A percentile compares a stretch with the other conserved stretches of the same genome.
Conservation (phyloP, 2,797 vertebrate genomes). For the Poecilia velifera region DNA sequence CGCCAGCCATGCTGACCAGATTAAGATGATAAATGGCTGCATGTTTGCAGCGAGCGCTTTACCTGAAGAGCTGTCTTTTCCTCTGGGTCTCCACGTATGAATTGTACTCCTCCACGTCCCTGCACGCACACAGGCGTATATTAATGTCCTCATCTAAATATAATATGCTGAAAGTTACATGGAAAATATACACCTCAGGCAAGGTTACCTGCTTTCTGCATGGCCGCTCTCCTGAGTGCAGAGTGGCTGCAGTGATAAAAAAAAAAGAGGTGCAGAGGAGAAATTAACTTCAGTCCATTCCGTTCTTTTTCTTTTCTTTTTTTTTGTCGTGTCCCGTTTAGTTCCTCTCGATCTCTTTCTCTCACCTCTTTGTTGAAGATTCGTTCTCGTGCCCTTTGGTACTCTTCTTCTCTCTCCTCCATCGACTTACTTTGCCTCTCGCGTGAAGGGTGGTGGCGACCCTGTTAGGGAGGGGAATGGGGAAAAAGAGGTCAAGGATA, state of each 20-base stretch:
- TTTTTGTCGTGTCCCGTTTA: constrained; percentile 19
- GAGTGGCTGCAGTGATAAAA: constrained; percentile 84
- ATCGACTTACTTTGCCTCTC: constrained; percentile 95
- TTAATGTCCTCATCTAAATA: constrained; percentile 70
- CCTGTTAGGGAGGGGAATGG: constrained; percentile 78
- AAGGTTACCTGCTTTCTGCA: constrained; percentile 92
- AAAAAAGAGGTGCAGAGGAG: too few species aligned
- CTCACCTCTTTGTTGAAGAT: constrained; percentile 97
- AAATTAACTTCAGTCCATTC: constrained; percentile 49
- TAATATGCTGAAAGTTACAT: constrained; percentile 62
- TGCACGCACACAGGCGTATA: constrained; percentile 56
- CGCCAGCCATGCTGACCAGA: constrained; percentile 54
- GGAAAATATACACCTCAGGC: constrained; percentile 45
- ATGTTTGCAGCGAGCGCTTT: constrained; percentile 72
- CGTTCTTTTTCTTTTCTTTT: neutral
- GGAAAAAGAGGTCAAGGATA: constrained; percentile 32
- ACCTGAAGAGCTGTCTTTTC: constrained; percentile 96
- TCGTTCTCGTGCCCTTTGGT: constrained; percentile 92
- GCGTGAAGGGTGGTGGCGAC: constrained; percentile 87
- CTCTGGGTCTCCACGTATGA: constrained; percentile 90
- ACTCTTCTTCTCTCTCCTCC: constrained; percentile 97
- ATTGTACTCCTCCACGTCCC: constrained; percentile 86
- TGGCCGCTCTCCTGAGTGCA: constrained; percentile 89
- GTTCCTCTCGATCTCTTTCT: constrained; percentile 26
- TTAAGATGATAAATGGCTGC: constrained; percentile 69